A percentile compares a stretch with the other conserved stretches of the same genome.
Evolutionary conservation across 2,888 invertebrate genomes (phyloP).

Genomic region (Spodoptera littoralis): DNA sequence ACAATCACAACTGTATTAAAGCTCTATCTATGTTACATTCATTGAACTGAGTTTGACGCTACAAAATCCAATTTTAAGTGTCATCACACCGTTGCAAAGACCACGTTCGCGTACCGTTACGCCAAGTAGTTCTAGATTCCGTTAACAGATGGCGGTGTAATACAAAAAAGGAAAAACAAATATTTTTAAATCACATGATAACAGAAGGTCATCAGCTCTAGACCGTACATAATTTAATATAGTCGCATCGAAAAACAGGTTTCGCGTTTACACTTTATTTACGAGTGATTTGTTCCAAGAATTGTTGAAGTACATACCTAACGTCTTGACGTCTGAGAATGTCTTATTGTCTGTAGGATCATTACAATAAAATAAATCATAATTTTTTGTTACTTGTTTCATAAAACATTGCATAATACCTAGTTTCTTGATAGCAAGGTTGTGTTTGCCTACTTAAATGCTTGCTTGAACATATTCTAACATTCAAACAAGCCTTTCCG

Average conservation of each 20-base stretch:
- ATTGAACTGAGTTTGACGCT: constrained; percentile 12
- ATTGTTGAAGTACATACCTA: neutral
- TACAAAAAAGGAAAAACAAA: constrained; percentile 1
- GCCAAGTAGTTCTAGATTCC: neutral
- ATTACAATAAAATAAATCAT: too few relatives aligned
- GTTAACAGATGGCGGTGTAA: constrained; percentile 32
- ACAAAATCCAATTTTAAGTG: neutral
- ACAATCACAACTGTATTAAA: neutral
- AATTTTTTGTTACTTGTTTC: neutral
- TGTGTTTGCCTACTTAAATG: constrained; percentile 1
- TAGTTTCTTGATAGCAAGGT: constrained; percentile 3
- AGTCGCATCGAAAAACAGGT: constrained; percentile 17
- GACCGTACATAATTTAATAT: neutral
- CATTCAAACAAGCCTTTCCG: neutral
- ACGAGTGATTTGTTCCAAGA: constrained; percentile 6
- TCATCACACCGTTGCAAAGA: neutral
- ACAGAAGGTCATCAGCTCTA: constrained; percentile 31
- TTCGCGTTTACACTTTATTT: constrained; percentile 3
- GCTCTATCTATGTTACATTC: constrained; percentile 12
- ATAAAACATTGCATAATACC: neutral
- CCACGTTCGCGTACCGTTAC: neutral
- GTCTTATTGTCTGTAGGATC: too few relatives aligned
- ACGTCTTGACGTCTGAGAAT: too few relatives aligned
- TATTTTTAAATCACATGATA: constrained; percentile 35
- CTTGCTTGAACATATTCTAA: neutral